Conservation (phyloP, 2,888 invertebrate genomes). For the Tanytarsus gracilentus region DNA sequence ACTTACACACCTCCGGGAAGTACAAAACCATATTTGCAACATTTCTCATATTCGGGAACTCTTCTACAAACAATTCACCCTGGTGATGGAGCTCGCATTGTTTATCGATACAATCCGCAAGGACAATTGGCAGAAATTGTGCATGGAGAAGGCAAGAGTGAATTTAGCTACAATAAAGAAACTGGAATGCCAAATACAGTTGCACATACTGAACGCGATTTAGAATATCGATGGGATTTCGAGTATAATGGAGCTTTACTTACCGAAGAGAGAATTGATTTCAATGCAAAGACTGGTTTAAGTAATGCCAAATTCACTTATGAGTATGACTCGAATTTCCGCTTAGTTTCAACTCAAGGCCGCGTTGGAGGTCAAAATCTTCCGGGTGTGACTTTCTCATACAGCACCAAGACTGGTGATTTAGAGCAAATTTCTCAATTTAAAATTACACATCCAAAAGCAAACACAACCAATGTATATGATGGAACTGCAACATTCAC, state of each 20-base stretch:
- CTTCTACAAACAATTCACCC: slow-evolving; percentile 83
- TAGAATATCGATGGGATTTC: slow-evolving; percentile 82
- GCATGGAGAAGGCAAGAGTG: slow-evolving; percentile 76
- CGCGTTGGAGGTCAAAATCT: slow-evolving; percentile 80
- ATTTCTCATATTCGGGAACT: slow-evolving; percentile 81
- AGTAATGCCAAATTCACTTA: slow-evolving; percentile 89
- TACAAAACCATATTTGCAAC: slow-evolving; percentile 76
- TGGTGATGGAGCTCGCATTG: slow-evolving; percentile 79
- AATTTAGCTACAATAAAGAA: slow-evolving; percentile 68
- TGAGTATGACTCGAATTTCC: slow-evolving; percentile 85
- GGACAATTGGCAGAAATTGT: slow-evolving; percentile 75
- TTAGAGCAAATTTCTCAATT: slow-evolving; percentile 76
- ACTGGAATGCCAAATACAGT: slow-evolving; percentile 74
- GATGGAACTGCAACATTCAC: slow-evolving; percentile 84
- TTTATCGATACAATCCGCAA: slow-evolving; percentile 77
- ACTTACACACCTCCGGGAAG: slow-evolving; percentile 85
- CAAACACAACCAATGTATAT: slow-evolving; percentile 76
- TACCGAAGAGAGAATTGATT: slow-evolving; percentile 76
- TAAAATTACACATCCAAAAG: slow-evolving; percentile 62
- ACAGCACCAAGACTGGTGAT: slow-evolving; percentile 69
- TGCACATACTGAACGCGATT: slow-evolving; percentile 69
- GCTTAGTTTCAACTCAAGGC: slow-evolving; percentile 70
- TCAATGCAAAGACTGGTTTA: slow-evolving; percentile 79
- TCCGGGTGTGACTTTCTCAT: slow-evolving; percentile 67
- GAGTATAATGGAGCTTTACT: slow-evolving; percentile 70